Conservation (phyloP, 2,888 invertebrate species). For the Psylliodes chrysocephalus region DNA sequence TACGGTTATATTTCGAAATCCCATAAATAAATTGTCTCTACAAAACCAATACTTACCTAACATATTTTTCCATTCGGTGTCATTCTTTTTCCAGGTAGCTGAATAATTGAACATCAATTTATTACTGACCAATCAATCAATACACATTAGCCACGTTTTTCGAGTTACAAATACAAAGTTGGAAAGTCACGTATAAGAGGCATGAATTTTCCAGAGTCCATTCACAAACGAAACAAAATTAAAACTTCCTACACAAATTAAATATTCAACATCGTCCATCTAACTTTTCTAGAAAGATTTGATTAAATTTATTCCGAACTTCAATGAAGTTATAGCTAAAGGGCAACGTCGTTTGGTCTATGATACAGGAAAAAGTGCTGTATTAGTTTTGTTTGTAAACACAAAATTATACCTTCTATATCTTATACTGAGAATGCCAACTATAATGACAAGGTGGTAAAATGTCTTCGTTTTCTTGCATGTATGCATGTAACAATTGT, state of each 20-base stretch:
- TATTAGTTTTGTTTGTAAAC: too few relatives aligned
- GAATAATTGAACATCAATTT: neutral
- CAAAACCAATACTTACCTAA: too few relatives aligned
- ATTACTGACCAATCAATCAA: constrained; percentile 8
- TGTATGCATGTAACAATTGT: too few relatives aligned
- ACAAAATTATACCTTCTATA: too few relatives aligned
- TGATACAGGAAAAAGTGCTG: too few relatives aligned
- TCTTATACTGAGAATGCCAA: too few relatives aligned
- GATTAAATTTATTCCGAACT: constrained; percentile 36
- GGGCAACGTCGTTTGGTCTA: too few relatives aligned
- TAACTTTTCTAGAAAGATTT: constrained; percentile 38
- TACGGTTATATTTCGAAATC: too few relatives aligned
- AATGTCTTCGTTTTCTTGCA: too few relatives aligned
- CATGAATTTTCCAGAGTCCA: constrained; percentile 24
- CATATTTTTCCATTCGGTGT: neutral
- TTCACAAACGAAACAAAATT: constrained; percentile 35
- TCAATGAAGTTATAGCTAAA: too few relatives aligned
- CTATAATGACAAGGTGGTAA: too few relatives aligned
- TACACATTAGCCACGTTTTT: constrained; percentile 2
- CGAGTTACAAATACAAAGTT: neutral
- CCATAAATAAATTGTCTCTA: too few relatives aligned
- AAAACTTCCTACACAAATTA: constrained; percentile 37
- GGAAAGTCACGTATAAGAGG: constrained; percentile 12
- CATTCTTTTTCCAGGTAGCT: neutral
- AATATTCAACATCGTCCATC: constrained; percentile 38